Conservation (phyloP, 2,113 vertebrate species). For the Hippocampus zosterae region DNA sequence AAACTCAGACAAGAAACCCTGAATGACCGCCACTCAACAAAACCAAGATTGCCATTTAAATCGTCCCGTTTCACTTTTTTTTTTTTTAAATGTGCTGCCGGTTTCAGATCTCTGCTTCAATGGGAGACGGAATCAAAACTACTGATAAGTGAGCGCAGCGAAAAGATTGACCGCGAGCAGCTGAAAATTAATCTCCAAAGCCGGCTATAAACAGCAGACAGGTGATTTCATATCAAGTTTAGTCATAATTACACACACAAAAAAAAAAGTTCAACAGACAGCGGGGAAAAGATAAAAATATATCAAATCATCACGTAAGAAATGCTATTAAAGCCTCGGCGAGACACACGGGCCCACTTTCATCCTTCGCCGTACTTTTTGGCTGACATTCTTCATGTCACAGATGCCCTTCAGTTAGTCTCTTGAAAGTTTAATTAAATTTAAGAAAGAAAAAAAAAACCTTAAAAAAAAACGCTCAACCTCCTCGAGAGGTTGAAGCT, state of each 20-base stretch:
- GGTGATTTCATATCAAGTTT: slow-evolving; percentile 15
- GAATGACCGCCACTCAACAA: not conserved
- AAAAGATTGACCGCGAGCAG: not conserved
- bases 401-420: slow-evolving; percentile 19
- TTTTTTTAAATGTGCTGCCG: not conserved
- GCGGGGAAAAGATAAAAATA: slow-evolving; percentile 30
- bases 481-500: slow-evolving; percentile 6
- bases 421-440: slow-evolving; percentile 29
- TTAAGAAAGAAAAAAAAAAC: slow-evolving; percentile 3
- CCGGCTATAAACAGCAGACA: slow-evolving; percentile 11
- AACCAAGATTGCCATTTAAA: not conserved
- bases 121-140: slow-evolving; percentile 5
- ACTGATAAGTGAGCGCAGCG: slow-evolving; percentile 1
- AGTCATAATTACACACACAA: slow-evolving; percentile 12
- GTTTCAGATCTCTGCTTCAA: not conserved
- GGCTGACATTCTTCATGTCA: slow-evolving; percentile 29
- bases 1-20: not conserved
- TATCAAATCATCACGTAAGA: slow-evolving; percentile 16
- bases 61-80: not conserved
- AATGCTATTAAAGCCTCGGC: slow-evolving; percentile 17
- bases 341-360: slow-evolving; percentile 5
- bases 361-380: slow-evolving; percentile 18
- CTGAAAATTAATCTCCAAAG: slow-evolving; percentile 12
- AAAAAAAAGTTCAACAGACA: slow-evolving; percentile 1
- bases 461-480: slow-evolving; percentile 1